phyloP scores from a whole-genome alignment of 2,888 invertebrate genomes.

The Harpalus rubripes region DNA sequence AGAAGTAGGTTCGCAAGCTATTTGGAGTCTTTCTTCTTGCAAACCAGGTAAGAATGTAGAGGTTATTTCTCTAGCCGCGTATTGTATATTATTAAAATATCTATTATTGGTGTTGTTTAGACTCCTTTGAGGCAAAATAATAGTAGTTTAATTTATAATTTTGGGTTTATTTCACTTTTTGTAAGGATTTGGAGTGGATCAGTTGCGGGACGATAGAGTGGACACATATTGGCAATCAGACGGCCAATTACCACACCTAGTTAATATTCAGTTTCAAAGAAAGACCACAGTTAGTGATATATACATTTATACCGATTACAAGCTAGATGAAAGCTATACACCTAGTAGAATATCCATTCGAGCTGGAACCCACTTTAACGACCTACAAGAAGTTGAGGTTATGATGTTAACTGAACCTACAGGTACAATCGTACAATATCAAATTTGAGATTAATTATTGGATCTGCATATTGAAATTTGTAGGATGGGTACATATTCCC shows the following conservation, averaged over 20 bases:
- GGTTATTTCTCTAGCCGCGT: background rate
- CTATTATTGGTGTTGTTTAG: background rate
- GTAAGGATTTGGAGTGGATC: conserved; percentile 97
- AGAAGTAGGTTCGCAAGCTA: conserved; percentile 95
- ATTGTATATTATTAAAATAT: background rate
- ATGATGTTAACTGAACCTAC: conserved; percentile 95
- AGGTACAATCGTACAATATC: conserved; percentile 79
- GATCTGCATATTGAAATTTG: conserved; percentile 68
- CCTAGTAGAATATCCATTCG: conserved; percentile 96
- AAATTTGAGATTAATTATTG: background rate
- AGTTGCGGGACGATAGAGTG: conserved; percentile 94
- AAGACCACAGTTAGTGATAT: conserved; percentile 97
- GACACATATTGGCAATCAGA: conserved; percentile 99
- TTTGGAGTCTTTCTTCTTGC: conserved; percentile 99
- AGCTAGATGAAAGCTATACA: conserved; percentile 99
- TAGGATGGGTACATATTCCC: conserved; percentile 97
- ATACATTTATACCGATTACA: conserved; percentile 98
- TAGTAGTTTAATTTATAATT: conserved; percentile 12
- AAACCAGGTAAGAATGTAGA: conserved; percentile 87
- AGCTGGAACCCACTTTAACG: conserved; percentile 97
- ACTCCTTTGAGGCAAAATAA: background rate
- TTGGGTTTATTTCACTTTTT: conserved; percentile 62
- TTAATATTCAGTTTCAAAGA: conserved; percentile 96
- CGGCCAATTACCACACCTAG: conserved; percentile 97
- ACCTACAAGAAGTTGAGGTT: conserved; percentile 96